Base-by-base conservation (phyloP, 2,888 invertebrate genomes). In the Macrophya alboannulata region DNA sequence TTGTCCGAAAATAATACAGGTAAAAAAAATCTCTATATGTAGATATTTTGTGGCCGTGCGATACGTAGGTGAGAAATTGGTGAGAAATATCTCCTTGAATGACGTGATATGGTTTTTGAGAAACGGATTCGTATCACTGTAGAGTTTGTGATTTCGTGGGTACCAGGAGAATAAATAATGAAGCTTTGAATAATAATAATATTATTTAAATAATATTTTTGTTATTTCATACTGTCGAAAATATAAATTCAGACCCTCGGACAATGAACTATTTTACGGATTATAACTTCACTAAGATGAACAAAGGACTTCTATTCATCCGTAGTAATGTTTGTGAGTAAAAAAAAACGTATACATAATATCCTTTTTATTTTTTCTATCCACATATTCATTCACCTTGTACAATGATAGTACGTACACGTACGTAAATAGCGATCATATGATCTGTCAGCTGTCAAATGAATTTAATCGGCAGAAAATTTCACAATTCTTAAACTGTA, bases 311-410 rank as follows among this genome's bases (percentile, higher is more conserved):
- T 68, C 21, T 37, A 65, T n/a, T 40, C 74, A 40, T 74, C 40
- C 10, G 25, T 55, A 37, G 12, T 55, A 74, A 84, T 74, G 84
- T 84, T 72, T 72, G 84, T 84, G 31, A 71, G 15, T 74, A 95
- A 95, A 88, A 95, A 95, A 94, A 95, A 62, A 31, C 31, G 31
- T 95, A 94, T 94, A 95, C 95, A 95, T 95, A 31, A 31, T 31
- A 2, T 95, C 62, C 5, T n/a, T n/a, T 94, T 94, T n/a, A n/a
- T n/a, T 94, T 94, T 94, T 94, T 94, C 95, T 95, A 94, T 95
- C 95, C 94, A 95, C 87, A 85, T 87, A 95, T 95, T 95, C 95
- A 95, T 95, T 94, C 85, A 87, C 94, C 31, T 94, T 31, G 10
- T 25, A 25, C 31, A 25, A 15, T 48, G 10, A 25, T 76, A 31